Percentiles rank a stretch among this genome's conserved stretches.
These are phyloP conservation scores for Centruroides vittatus DNA, from an alignment of 1,140 invertebrate species.

Conservation along the genomic window DNA sequence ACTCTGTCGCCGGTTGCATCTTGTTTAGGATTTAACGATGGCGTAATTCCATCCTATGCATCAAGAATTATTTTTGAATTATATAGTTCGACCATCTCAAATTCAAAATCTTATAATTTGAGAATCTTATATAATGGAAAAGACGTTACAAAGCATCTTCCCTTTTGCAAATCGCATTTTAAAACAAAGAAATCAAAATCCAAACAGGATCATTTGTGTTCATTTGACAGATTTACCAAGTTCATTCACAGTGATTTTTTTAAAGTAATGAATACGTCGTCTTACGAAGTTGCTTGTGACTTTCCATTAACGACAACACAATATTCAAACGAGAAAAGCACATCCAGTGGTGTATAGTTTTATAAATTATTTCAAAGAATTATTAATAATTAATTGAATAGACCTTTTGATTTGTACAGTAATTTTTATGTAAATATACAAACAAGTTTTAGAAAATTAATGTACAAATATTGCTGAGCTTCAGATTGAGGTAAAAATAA, in stretches of 20 bases:
- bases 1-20: conserved; percentile 66
- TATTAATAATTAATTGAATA: too few species aligned
- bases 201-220: conserved; percentile 18
- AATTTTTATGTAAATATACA: too few species aligned
- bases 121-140: conserved; percentile 70
- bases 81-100: conserved; percentile 20
- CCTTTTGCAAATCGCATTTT: conserved; percentile 45
- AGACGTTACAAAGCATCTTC: conserved; percentile 63
- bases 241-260: conserved; percentile 22
- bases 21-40: conserved; percentile 53
- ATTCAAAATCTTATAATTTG: conserved; percentile 54
- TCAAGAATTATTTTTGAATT: conserved; percentile 68
- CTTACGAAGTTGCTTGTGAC: conserved; percentile 14
- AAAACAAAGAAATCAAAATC: too few species aligned
- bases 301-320: conserved; percentile 1
- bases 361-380: too few species aligned
- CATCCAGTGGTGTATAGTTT: too few species aligned
- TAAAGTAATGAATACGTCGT: conserved; percentile 10
- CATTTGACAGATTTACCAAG: conserved; percentile 24
- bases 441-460: too few species aligned
- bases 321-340: conserved; percentile 4
- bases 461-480: too few species aligned
- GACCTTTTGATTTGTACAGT: too few species aligned
- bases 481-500: too few species aligned
- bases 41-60: conserved; percentile 52